Evolutionary conservation across 2,113 vertebrate species (phyloP).

Genomic region (Cyanoramphus novaezelandiae): DNA sequence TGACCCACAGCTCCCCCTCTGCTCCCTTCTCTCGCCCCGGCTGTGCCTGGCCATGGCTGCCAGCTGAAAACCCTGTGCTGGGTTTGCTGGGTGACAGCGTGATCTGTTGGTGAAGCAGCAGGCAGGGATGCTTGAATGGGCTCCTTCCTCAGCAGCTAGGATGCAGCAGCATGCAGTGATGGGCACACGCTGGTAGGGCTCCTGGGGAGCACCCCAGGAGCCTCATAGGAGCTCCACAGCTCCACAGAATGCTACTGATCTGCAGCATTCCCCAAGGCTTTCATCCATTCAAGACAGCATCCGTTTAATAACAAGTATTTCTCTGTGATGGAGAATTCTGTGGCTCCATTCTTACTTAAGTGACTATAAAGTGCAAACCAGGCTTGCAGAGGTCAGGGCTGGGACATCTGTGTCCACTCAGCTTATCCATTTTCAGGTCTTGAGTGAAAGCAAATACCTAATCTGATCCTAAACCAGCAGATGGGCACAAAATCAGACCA

Average conservation of each 20-base stretch:
- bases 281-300: rapidly evolving
- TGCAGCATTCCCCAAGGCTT: neutral
- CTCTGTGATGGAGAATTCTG: neutral
- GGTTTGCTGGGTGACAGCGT: neutral
- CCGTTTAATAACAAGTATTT: neutral
- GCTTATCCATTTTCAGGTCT: neutral
- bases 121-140: neutral
- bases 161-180: rapidly evolving
- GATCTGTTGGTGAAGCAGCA: neutral
- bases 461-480: neutral
- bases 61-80: neutral
- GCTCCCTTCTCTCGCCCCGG: rapidly evolving
- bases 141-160: neutral
- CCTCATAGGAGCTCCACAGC: neutral
- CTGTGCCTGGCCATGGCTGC: neutral
- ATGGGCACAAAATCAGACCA: neutral
- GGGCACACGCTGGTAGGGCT: neutral
- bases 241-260: neutral
- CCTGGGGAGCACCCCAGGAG: neutral
- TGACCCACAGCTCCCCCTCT: rapidly evolving
- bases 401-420: neutral
- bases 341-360: neutral
- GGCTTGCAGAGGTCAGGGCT: neutral
- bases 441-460: neutral
- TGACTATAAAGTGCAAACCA: neutral